A percentile compares a stretch with the other conserved stretches of the same genome.
These are phyloP conservation scores for Nephila pilipes DNA, from an alignment of 1,140 invertebrate species.

Conservation along the genomic window DNA sequence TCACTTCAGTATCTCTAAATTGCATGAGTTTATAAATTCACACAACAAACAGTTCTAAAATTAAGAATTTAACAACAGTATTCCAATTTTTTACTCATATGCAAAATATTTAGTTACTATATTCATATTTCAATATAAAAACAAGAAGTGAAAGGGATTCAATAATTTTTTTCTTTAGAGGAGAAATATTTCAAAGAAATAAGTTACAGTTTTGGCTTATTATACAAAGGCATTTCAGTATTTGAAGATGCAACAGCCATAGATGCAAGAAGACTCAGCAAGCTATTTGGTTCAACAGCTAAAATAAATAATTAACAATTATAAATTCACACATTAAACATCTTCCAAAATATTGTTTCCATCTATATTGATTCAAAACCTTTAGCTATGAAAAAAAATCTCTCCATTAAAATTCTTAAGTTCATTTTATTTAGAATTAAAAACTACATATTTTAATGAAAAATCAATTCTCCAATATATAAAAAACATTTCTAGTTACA, in stretches of 20 bases:
- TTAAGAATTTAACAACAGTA: neutral
- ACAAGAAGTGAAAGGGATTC: neutral
- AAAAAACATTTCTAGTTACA: too few species aligned
- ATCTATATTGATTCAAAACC: neutral
- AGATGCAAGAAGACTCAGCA: slow-evolving; percentile 60
- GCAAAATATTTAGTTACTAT: too few species aligned
- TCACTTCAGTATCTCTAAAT: neutral
- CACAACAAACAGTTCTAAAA: neutral
- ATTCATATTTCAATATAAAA: too few species aligned
- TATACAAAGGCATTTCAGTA: slow-evolving; percentile 58
- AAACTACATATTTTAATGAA: too few species aligned
- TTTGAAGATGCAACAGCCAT: slow-evolving; percentile 60
- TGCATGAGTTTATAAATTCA: neutral
- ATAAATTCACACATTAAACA: neutral
- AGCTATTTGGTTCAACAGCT: slow-evolving; percentile 70
- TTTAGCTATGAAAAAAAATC: neutral
- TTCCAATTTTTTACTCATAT: neutral
- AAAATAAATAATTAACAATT: neutral
- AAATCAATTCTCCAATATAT: too few species aligned
- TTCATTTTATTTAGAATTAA: neutral
- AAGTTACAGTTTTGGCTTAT: slow-evolving; percentile 54
- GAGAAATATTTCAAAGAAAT: neutral
- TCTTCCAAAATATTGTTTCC: neutral
- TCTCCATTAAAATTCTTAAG: neutral
- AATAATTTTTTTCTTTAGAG: neutral